A percentile compares a stretch with the other conserved stretches of the same genome.
These are phyloP conservation scores for Alloplasta piceator DNA, from an alignment of 2,888 invertebrate species.

Conservation along the genomic window DNA sequence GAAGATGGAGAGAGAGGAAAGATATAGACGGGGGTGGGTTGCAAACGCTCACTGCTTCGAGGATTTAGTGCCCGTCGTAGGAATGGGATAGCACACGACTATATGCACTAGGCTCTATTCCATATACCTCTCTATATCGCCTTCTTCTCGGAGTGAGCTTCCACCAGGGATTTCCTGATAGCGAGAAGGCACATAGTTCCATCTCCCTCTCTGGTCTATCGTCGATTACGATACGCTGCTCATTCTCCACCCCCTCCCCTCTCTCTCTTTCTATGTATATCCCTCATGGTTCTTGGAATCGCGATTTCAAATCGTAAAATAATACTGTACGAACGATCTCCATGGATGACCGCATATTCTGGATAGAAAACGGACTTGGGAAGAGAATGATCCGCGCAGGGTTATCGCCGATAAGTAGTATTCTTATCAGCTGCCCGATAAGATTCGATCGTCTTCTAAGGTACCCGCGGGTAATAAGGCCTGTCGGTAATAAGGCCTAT, in stretches of 20 bases:
- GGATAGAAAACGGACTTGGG: background rate
- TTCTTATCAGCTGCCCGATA: conserved; percentile 4
- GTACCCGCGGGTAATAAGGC: too few relatives aligned
- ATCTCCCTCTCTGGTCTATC: conserved; percentile 41
- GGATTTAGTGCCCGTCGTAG: conserved; percentile 76
- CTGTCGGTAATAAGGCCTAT: too few relatives aligned
- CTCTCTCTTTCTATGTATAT: conserved; percentile 23
- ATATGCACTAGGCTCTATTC: conserved; percentile 39
- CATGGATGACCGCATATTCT: conserved; percentile 34
- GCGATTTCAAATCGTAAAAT: conserved; percentile 56
- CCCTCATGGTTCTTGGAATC: conserved; percentile 47
- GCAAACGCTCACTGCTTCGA: conserved; percentile 63
- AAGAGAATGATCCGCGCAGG: background rate
- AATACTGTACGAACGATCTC: conserved; percentile 31
- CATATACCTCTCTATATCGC: conserved; percentile 29
- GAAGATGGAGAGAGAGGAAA: conserved; percentile 57
- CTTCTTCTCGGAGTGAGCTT: conserved; percentile 23
- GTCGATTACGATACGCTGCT: conserved; percentile 64
- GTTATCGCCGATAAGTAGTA: background rate
- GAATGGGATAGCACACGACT: conserved; percentile 55
- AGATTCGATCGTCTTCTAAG: background rate
- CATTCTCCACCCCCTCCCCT: conserved; percentile 52
- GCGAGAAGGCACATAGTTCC: conserved; percentile 27
- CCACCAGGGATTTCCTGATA: conserved; percentile 67
- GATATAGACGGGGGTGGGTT: conserved; percentile 52